Evolutionary conservation across 2,797 vertebrate genomes (phyloP), one percentile per base, ranked within the genome.

Genomic region (Remorina albescens): DNA sequence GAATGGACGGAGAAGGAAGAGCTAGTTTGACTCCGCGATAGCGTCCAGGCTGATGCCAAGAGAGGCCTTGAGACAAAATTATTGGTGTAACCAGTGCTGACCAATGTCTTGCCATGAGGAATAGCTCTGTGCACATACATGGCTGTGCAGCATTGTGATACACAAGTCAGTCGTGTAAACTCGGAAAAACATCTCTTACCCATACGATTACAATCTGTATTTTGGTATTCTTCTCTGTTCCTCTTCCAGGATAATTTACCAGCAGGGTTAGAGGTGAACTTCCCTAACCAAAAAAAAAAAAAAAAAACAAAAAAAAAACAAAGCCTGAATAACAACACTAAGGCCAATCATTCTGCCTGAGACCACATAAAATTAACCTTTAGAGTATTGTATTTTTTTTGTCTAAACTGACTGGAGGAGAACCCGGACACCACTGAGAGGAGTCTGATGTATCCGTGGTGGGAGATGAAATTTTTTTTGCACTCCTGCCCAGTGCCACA

Each of bases 221-320:
- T 60, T 50, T 36, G 9, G 0, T 15, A 32, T 81, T 68, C 4
- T 54, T 76, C 21, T 66, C 6, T 65, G 73, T 85, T 91, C 80
- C 82, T 85, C 72, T 82, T 82, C 28, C 8, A 67, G 10, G 53
- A 12, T 16, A 51, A 41, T 78, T 79, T 68, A 80, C 53, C 5
- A 32, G 21, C 49, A 72, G 53, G 64, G 47, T 76, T 67, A 83
- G 73, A 82, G 66, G 37, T 73, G 5, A 82, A 75, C 81, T 88
- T 90, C 86, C 76, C 71, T 19, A 8, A 68, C 1, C 84, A 84
- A 90, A 90, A 80, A 82, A 92, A 90, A 73, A 85, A 83, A 90
- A 90, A 80, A 84, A 89, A 85, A n/a, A n/a, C n/a, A 82, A 92
- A 90, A 73, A 85, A 83, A 90, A 90, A 80, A 84, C 88, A 85